Base-by-base conservation (phyloP, 1,140 invertebrate species). In the Drosophila jambulina region DNA sequence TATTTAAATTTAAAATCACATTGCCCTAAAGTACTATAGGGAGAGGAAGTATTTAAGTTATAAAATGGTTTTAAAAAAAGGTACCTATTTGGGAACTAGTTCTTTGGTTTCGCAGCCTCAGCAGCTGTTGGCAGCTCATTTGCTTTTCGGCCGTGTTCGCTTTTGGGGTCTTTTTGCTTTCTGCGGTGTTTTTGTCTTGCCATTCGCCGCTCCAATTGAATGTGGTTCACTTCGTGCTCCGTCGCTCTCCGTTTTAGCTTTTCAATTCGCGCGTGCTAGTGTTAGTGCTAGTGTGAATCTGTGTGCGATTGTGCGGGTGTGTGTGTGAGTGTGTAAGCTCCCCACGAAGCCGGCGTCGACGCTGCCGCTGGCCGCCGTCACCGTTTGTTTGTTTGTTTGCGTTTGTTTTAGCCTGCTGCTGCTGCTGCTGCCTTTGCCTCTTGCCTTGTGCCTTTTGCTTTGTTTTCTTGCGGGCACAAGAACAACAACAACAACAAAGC, bases 331-430 rank as follows among this genome's bases (percentile, higher is more conserved):
- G 9, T 21, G 43, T 69, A 63, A 74, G 82, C 54, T 76, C 68
- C 65, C 68, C 67, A 68, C 76, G 76, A 60, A 69, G 65, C 21
- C 54, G 65, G 51, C 45, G 68, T 48, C 57, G 80, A 43, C 72
- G 62, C 51, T 62, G 76, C 51, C 59, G 76, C 64, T 45, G 48
- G 38, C 29, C 67, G 23, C 12, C n/a, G 61, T 32, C 59, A 19
- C 63, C 68, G 83, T 74, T 87, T 80, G 49, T 61, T 77, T 69
- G 79, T 87, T 87, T 87, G 83, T 88, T 87, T 88, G 80, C 76
- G 59, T 79, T 79, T 87, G 80, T 87, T 87, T 87, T 88, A 88
- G 85, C 63, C 65, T 64, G 49, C 38, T 45, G 63, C 61, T 64
- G 49, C 51, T 34, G 61, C 75, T 58, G 63, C 48, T 43, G 70